phyloP scores from a whole-genome alignment of 2,113 vertebrate genomes.

The Butorides virescens region DNA sequence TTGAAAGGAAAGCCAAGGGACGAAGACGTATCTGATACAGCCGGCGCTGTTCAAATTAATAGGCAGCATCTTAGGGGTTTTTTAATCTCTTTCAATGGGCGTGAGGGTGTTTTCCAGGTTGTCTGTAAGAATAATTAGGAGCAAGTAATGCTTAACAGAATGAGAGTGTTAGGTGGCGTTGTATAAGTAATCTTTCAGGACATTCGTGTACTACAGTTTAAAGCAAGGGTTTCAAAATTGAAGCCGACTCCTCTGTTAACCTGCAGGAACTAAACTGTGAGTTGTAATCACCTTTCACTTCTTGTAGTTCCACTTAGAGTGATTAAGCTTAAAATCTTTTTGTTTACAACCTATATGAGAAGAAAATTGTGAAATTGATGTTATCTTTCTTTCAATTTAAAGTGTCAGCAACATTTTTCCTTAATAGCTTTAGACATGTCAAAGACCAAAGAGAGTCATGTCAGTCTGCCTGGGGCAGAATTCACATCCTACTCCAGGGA shows the following conservation, averaged over 20 bases:
- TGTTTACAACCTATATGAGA: conserved; percentile 1
- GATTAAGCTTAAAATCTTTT: conserved; percentile 10
- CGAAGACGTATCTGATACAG: neutral
- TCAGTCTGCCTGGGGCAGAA: conserved; percentile 2
- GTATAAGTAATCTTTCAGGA: neutral
- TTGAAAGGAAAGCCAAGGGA: neutral
- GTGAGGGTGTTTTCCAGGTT: neutral
- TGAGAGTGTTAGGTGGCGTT: neutral
- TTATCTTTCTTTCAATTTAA: conserved; percentile 28
- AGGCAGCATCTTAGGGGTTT: neutral
- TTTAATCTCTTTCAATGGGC: neutral
- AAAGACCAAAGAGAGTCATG: conserved; percentile 32
- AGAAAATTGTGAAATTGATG: neutral
- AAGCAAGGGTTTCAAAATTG: neutral
- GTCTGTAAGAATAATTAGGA: neutral
- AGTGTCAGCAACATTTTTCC: neutral
- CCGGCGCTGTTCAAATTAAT: conserved; percentile 13
- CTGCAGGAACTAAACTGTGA: neutral
- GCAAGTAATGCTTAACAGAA: neutral
- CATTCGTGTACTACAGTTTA: neutral
- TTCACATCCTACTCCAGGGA: conserved; percentile 30
- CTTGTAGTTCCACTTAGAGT: neutral
- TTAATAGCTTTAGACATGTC: conserved; percentile 14
- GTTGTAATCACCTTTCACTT: neutral
- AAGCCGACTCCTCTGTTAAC: neutral